Evolutionary conservation across 2,888 invertebrate species (phyloP).

Genomic region (Pecten maximus): DNA sequence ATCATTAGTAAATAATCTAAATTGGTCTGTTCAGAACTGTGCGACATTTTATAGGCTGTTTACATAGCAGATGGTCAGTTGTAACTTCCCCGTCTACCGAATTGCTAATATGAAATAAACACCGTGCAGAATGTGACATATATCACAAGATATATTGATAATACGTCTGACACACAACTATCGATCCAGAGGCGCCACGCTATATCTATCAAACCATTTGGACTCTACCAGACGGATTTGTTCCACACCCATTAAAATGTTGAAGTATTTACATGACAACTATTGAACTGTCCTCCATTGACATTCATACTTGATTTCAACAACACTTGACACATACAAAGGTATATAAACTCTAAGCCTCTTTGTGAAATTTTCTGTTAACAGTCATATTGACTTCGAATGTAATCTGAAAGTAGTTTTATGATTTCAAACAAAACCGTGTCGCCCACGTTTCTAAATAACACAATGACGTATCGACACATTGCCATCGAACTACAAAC

Average conservation of each 20-base stretch:
- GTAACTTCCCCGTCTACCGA: not conserved
- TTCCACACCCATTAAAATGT: not conserved
- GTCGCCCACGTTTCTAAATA: not conserved
- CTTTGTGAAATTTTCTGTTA: not conserved
- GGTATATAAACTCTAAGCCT: not conserved
- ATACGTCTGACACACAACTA: too few relatives aligned
- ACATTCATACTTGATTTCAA: not conserved
- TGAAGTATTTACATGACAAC: too few relatives aligned
- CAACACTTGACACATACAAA: not conserved
- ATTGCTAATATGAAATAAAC: too few relatives aligned
- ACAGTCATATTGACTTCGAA: not conserved
- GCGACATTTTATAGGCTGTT: not conserved
- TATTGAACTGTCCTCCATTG: not conserved
- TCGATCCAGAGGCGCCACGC: too few relatives aligned
- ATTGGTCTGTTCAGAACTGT: not conserved
- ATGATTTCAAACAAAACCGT: not conserved
- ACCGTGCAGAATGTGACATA: too few relatives aligned
- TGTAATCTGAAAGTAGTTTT: too few relatives aligned
- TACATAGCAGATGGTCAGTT: not conserved
- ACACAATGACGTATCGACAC: not conserved
- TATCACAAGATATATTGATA: too few relatives aligned
- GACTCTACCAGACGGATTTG: not conserved
- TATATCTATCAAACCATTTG: too few relatives aligned
- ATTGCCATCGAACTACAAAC: too few relatives aligned
- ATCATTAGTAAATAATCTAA: not conserved